Evolutionary conservation across 1,140 invertebrate genomes (phyloP).

Genomic region (Drosophila auraria): DNA sequence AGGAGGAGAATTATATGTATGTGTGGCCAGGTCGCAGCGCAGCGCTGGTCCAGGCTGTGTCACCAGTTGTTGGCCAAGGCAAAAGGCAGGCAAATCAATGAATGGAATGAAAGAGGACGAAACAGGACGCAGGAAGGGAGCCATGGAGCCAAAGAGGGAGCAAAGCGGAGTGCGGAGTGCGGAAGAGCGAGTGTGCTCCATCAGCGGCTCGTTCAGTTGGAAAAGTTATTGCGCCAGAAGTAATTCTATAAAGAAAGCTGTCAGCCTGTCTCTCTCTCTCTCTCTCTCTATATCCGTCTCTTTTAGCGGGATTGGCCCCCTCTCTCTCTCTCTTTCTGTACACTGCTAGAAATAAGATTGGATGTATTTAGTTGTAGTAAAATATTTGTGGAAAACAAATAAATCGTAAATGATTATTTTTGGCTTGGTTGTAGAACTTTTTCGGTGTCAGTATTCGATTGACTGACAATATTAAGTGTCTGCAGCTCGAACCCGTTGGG

Average conservation of each 20-base stretch:
- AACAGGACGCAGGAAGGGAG: conserved; percentile 14
- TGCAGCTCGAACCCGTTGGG: too few relatives aligned
- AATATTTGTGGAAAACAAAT: background rate
- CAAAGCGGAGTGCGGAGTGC: conserved; percentile 2
- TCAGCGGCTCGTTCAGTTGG: conserved; percentile 75
- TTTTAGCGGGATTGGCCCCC: conserved; percentile 4
- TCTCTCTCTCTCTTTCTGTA: background rate
- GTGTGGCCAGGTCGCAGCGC: conserved; percentile 18
- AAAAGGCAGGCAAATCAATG: conserved; percentile 76
- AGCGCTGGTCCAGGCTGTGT: conserved; percentile 14
- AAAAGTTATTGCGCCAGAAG: conserved; percentile 82
- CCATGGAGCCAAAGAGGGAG: conserved; percentile 1
- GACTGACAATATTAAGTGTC: too few relatives aligned
- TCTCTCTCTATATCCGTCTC: background rate
- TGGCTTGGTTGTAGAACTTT: too few relatives aligned
- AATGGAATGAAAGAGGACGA: conserved; percentile 52
- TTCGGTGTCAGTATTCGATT: too few relatives aligned
- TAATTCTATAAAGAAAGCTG: conserved; percentile 82
- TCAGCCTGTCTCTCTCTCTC: conserved; percentile 24
- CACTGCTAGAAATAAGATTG: background rate
- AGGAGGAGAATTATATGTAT: conserved; percentile 20
- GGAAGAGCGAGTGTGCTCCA: conserved; percentile 63
- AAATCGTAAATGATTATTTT: background rate
- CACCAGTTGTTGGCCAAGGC: conserved; percentile 63
- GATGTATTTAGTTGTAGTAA: background rate